These are phyloP conservation scores for Trichogramma evanescens DNA, from an alignment of 2,888 invertebrate species.

Conservation along the genomic window DNA sequence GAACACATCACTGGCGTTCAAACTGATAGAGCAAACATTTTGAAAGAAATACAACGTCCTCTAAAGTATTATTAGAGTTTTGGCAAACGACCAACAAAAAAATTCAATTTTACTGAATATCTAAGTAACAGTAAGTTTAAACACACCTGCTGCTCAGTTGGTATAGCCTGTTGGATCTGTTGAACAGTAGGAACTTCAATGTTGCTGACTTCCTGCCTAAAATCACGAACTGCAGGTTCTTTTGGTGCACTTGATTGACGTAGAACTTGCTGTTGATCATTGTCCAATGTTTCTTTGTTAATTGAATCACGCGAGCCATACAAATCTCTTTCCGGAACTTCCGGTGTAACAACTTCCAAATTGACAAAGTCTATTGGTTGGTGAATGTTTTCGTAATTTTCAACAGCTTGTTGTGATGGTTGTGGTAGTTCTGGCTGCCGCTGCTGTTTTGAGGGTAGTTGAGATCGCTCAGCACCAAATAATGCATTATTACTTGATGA, in stretches of 20 bases:
- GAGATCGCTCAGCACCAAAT: slow-evolving; percentile 30
- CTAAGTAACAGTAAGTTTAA: neutral
- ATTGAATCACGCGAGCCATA: slow-evolving; percentile 43
- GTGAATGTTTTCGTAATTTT: slow-evolving; percentile 42
- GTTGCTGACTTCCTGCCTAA: slow-evolving; percentile 35
- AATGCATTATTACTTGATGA: slow-evolving; percentile 19
- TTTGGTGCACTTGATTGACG: slow-evolving; percentile 25
- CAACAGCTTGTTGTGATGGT: slow-evolving; percentile 34
- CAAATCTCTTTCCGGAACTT: slow-evolving; percentile 36
- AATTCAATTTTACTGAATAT: neutral
- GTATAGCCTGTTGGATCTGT: slow-evolving; percentile 30
- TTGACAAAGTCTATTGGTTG: slow-evolving; percentile 40
- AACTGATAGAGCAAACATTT: no score
- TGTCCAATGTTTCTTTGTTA: slow-evolving; percentile 41
- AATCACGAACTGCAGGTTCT: slow-evolving; percentile 28
- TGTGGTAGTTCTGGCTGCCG: slow-evolving; percentile 19
- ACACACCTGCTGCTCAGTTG: slow-evolving; percentile 28
- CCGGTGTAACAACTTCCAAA: slow-evolving; percentile 37
- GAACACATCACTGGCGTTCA: no score
- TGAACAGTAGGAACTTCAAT: slow-evolving; percentile 35
- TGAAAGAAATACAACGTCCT: no score
- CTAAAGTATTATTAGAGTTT: no score
- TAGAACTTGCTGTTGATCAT: slow-evolving; percentile 27
- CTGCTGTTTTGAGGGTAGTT: slow-evolving; percentile 24
- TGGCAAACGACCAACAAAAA: neutral